Evolutionary conservation across 2,888 invertebrate genomes (phyloP), one percentile per base, ranked within the genome.

Genomic region (Brachylomia viminalis): DNA sequence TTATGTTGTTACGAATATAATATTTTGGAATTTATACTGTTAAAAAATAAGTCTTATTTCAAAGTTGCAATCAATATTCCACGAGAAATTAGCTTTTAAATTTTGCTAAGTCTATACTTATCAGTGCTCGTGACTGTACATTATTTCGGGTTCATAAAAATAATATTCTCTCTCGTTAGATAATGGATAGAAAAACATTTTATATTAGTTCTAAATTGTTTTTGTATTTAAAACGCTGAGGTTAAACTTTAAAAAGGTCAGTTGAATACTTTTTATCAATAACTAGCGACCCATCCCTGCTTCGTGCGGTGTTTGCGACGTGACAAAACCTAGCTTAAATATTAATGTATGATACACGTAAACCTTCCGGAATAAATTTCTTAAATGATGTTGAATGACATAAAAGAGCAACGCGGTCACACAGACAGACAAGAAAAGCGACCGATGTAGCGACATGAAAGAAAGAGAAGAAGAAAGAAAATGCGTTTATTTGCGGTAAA

Each of bases 61-160:
- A n/a, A n/a, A n/a, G n/a, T n/a, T n/a, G n/a, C n/a, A n/a, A n/a
- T n/a, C n/a, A n/a, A n/a, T n/a, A n/a, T n/a, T n/a, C n/a, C n/a
- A n/a, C n/a, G n/a, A n/a, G n/a, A n/a, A n/a, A n/a, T n/a, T n/a
- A n/a, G n/a, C n/a, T n/a, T n/a, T n/a, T n/a, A n/a, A n/a, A n/a
- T n/a, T n/a, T n/a, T n/a, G n/a, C n/a, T n/a, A n/a, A n/a, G n/a
- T n/a, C n/a, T n/a, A n/a, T n/a, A n/a, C n/a, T n/a, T n/a, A n/a
- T n/a, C n/a, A n/a, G n/a, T n/a, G n/a, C n/a, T n/a, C n/a, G n/a
- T n/a, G n/a, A n/a, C n/a, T n/a, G n/a, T n/a, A n/a, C 52, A 79
- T 81, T 84, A 79, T 73, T 33, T 73, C 58, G 7, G 67, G 67
- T 73, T 75, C 45, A 74, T 74, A 78, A 82, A 84, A 86, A 82